Evolutionary conservation across 2,797 vertebrate species (phyloP), one percentile per base, ranked within the genome.

Genomic region (Aphelocoma californica): DNA sequence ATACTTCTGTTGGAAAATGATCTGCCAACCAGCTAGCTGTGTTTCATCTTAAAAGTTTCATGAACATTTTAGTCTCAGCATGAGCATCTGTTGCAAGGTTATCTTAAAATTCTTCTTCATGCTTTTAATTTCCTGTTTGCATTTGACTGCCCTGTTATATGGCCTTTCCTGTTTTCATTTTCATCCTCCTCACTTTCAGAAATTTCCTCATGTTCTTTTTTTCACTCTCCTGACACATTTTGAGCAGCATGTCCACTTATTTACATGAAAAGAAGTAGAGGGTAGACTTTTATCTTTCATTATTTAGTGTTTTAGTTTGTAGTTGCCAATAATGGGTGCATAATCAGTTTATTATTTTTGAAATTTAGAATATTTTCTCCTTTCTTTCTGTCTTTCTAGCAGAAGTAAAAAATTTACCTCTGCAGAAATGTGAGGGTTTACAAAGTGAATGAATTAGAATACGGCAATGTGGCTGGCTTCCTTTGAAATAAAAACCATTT

Each of bases 91-190:
- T 82, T 91, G 28, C 48, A 66, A 79, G 40, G 40, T 50, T 74
- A 54, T 89, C 67, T 85, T 85, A 36, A 90, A 82, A 77, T 94
- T 87, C n/a, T 88, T 80, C 48, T 79, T 87, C 58, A 54, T 1
- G 0, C 16, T 73, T 47, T 79, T 94, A 62, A 91, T 91, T 93
- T 95, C 64, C 92, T 87, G 66, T 85, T 85, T 91, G n/a, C 44
- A 15, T 94, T 72, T 87, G n/a, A 66, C n/a, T 85, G 18, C 28
- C n/a, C 12, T 61, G 14, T 86, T 86, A 45, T 71, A 11, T 57
- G 73, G 40, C 15, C n/a, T 92, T 89, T 81, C 42, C 54, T 72
- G 13, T 69, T 87, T 47, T 79, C 62, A 18, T 91, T 69, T 89
- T 82, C 40, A 31, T 81, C 69, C 62, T 79, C 1, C 8, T 81